phyloP scores from a whole-genome alignment of 2,797 vertebrate species.

The Luscinia luscinia region DNA sequence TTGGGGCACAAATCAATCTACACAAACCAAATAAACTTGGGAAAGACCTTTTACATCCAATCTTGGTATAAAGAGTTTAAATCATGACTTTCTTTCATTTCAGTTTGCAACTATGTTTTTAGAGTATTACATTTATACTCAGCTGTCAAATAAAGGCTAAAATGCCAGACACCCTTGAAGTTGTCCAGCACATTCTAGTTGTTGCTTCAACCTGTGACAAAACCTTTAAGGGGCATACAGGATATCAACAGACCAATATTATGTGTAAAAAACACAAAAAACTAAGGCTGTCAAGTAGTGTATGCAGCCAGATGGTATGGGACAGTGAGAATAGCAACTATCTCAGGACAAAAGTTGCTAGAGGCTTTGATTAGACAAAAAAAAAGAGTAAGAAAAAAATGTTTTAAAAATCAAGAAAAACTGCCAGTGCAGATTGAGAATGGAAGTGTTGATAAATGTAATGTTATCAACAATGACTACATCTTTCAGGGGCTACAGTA shows the following conservation, averaged over 20 bases:
- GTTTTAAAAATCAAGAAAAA: background rate
- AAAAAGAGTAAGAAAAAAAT: background rate
- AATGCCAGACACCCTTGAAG: background rate
- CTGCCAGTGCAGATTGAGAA: background rate
- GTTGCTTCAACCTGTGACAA: background rate
- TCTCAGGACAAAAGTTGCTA: background rate
- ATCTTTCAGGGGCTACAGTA: background rate
- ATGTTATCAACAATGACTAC: background rate
- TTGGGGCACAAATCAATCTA: background rate
- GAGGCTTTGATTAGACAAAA: background rate
- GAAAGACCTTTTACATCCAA: background rate
- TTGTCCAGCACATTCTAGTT: background rate
- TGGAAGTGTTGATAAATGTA: background rate
- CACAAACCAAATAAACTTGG: background rate
- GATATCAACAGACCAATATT: background rate
- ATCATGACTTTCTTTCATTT: background rate
- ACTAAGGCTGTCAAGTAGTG: background rate
- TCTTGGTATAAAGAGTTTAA: background rate
- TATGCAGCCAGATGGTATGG: background rate
- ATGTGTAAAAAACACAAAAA: background rate
- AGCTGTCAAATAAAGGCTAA: background rate
- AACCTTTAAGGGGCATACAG: background rate
- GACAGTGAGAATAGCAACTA: slow-evolving; percentile 7
- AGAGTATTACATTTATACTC: background rate
- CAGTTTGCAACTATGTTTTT: background rate